Evolutionary conservation across 2,797 vertebrate species (phyloP).

Genomic region (Pseudomugil gertrudae): DNA sequence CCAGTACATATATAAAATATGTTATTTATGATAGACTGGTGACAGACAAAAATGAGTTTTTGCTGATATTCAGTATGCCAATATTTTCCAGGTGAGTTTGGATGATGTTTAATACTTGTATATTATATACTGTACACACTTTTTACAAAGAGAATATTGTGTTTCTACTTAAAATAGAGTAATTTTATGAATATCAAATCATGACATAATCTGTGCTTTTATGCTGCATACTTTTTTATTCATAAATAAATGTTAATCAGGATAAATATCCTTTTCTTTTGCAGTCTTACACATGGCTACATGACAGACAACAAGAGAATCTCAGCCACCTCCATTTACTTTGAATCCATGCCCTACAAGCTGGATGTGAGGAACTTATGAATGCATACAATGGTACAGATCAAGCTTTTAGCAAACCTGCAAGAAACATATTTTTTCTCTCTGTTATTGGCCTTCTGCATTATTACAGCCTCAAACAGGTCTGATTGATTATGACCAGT

Average conservation of each 20-base stretch:
- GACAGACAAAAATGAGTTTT: neutral
- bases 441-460: neutral
- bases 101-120: neutral
- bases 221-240: neutral
- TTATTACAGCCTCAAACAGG: conserved; percentile 65
- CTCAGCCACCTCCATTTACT: conserved; percentile 94
- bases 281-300: conserved; percentile 92
- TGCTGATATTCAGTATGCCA: neutral
- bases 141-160: neutral
- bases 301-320: conserved; percentile 90
- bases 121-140: neutral
- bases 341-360: conserved; percentile 96
- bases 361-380: conserved; percentile 85
- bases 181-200: too few relatives aligned
- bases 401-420: neutral
- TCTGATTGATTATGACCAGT: conserved; percentile 86
- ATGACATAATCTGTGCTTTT: neutral
- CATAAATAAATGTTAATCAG: neutral
- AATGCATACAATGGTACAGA: neutral
- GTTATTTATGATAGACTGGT: too few relatives aligned
- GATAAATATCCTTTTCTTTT: conserved; percentile 9
- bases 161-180: neutral
- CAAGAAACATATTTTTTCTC: neutral
- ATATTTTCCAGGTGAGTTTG: neutral
- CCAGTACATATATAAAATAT: too few relatives aligned